Evolutionary conservation across 2,113 vertebrate species (phyloP), one percentile per base, ranked within the genome.

Genomic region (Heterotis niloticus): DNA sequence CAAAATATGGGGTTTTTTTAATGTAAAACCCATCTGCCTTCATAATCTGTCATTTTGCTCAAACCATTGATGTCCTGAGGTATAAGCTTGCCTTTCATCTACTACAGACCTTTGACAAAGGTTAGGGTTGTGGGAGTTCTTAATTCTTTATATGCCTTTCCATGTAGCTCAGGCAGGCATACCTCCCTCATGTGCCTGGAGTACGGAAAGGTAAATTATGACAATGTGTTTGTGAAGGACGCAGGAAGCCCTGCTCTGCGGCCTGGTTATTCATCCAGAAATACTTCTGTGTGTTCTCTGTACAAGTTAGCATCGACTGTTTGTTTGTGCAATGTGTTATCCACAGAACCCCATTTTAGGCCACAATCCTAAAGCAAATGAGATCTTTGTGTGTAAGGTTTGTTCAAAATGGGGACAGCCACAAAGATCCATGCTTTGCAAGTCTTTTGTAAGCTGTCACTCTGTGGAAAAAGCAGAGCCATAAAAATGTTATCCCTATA

Each of bases 361-460:
- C 24, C 5, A 10, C 28, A 0, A 51, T 70, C 17, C 29, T 70
- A 70, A 70, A 70, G 68, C 68, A 20, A 70, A 51, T 14, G 23
- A 68, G 29, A 34, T 23, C 66, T 28, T 68, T 24, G 51, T 52
- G 56, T 13, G 10, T 18, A 28, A 28, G 28, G 72, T 75, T 75
- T 78, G 57, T 18, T 68, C 76, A 69, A n/a, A 20, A 77, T 56
- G 44, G 28, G 76, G 16, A 67, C 76, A n/a, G 26, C 17, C 26
- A 62, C 34, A 66, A 14, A 77, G 20, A 77, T 54, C n/a, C 75
- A 18, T 52, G 62, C 16, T 54, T 26, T 44, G 64, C 29, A 52
- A 57, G 68, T 18, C 52, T 23, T 9, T 34, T 18, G 29, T n/a
- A 1, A 17, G 66, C 14, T 28, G 44, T 4, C 3, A 56, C 24